These are phyloP conservation scores for Simalia tracyae DNA, from an alignment of 2,797 vertebrate genomes.

Conservation along the genomic window DNA sequence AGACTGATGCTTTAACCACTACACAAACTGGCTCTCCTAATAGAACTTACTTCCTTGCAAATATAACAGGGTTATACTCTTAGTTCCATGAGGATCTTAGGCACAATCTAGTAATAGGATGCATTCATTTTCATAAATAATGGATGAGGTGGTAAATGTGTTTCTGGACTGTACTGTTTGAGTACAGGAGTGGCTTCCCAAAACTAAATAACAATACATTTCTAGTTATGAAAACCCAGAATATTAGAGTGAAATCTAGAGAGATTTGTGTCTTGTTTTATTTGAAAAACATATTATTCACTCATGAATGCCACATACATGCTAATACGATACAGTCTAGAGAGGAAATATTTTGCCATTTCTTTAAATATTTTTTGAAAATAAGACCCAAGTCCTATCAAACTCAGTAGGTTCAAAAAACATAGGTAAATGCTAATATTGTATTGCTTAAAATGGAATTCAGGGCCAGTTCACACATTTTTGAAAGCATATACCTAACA, in stretches of 20 bases:
- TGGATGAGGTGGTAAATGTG: neutral
- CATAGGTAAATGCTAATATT: neutral
- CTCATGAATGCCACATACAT: too few species aligned
- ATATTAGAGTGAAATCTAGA: neutral
- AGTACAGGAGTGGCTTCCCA: neutral
- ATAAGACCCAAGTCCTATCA: neutral
- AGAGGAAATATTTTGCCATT: neutral
- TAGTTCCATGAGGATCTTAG: neutral
- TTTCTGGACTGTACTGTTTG: neutral
- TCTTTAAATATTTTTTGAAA: neutral
- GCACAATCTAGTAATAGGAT: neutral
- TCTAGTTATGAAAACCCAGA: neutral
- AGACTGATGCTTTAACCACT: too few species aligned
- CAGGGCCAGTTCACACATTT: neutral
- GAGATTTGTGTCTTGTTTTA: too few species aligned
- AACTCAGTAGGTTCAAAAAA: neutral
- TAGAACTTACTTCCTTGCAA: too few species aligned
- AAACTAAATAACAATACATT: neutral
- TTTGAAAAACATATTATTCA: too few species aligned
- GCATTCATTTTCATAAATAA: neutral
- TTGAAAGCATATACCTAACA: neutral
- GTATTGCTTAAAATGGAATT: neutral
- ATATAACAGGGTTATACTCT: too few species aligned
- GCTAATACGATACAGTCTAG: neutral
- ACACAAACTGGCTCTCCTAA: neutral